A percentile compares a stretch with the other conserved stretches of the same genome.
phyloP scores from a whole-genome alignment of 2,888 invertebrate genomes.

The Phalangium opilio region DNA sequence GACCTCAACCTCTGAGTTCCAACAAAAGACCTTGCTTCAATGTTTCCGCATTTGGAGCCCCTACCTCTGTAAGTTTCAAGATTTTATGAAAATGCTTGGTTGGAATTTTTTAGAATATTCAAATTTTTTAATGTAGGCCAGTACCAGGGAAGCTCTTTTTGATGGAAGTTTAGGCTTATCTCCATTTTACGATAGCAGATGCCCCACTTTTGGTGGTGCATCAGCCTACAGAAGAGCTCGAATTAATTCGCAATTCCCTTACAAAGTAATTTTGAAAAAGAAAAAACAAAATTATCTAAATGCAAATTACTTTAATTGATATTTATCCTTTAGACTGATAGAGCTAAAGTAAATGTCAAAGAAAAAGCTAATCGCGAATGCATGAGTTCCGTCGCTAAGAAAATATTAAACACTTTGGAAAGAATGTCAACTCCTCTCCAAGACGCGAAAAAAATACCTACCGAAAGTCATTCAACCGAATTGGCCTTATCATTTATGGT shows the following conservation, averaged over 20 bases:
- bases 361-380: conserved; percentile 9
- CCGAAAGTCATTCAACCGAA: background rate
- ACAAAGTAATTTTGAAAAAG: conserved; percentile 16
- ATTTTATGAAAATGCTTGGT: too few relatives aligned
- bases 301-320: conserved; percentile 1
- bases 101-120: too few relatives aligned
- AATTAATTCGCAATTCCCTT: conserved; percentile 22
- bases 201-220: conserved; percentile 30
- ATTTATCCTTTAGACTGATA: too few relatives aligned
- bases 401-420: conserved; percentile 62
- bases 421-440: conserved; percentile 56
- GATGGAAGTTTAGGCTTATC: conserved; percentile 8
- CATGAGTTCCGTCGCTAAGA: conserved; percentile 55
- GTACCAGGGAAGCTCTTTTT: background rate
- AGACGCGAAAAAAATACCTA: conserved; percentile 62
- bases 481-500: too few relatives aligned
- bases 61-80: conserved; percentile 8
- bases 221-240: conserved; percentile 22
- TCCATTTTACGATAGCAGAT: conserved; percentile 27
- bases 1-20: conserved; percentile 7
- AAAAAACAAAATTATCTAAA: conserved; percentile 4
- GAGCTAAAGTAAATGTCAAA: background rate
- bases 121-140: background rate
- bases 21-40: conserved; percentile 11
- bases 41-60: conserved; percentile 9